phyloP scores from a whole-genome alignment of 2,888 invertebrate species.

The Pomacea canaliculata region DNA sequence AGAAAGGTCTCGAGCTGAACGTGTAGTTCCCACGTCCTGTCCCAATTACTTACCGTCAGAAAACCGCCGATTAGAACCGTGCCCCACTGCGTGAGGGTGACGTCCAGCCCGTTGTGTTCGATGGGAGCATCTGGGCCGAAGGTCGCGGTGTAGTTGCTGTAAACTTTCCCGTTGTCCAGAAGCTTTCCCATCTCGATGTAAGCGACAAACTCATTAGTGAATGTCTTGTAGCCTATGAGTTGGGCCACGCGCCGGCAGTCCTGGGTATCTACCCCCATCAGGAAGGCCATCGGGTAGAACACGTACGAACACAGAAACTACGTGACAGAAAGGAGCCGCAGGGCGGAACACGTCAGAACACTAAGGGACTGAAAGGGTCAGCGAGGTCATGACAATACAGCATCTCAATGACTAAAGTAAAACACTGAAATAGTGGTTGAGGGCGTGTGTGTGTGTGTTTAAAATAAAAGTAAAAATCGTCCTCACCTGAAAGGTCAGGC shows the following conservation, averaged over 20 bases:
- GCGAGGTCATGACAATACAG: too few relatives aligned
- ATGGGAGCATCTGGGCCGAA: constrained; percentile 24
- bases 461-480: too few relatives aligned
- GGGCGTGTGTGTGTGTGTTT: too few relatives aligned
- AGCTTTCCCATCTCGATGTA: constrained; percentile 77
- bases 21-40: too few relatives aligned
- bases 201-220: constrained; percentile 93
- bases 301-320: constrained; percentile 81
- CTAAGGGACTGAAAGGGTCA: too few relatives aligned
- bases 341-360: too few relatives aligned
- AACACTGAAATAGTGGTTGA: too few relatives aligned
- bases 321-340: neutral
- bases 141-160: constrained; percentile 31
- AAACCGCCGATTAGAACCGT: constrained; percentile 38
- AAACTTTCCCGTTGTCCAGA: constrained; percentile 43
- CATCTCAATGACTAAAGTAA: too few relatives aligned
- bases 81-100: constrained; percentile 29
- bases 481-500: constrained; percentile 33
- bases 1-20: too few relatives aligned
- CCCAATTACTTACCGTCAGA: constrained; percentile 33
- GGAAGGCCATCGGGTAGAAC: constrained; percentile 89
- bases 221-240: constrained; percentile 88
- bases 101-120: constrained; percentile 30
- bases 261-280: constrained; percentile 79
- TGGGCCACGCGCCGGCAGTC: constrained; percentile 84